A percentile compares a stretch with the other conserved stretches of the same genome.
Evolutionary conservation across 2,113 vertebrate genomes (phyloP).

Genomic region (Nothobranchius kuhntae): DNA sequence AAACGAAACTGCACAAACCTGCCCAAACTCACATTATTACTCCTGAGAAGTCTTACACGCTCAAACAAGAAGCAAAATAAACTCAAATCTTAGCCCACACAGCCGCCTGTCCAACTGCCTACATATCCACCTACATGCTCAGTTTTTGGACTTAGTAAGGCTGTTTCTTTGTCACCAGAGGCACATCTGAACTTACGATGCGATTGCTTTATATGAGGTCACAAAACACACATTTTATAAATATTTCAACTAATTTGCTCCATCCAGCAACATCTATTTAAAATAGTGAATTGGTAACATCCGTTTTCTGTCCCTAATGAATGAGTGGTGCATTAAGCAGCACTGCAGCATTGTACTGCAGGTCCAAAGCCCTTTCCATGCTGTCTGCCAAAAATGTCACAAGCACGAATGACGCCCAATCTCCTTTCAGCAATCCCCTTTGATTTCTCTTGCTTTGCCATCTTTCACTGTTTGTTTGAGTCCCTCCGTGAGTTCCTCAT

Average conservation of each 20-base stretch:
- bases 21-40: background rate
- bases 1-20: background rate
- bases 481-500: conserved; percentile 8
- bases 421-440: conserved; percentile 21
- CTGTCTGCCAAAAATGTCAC: conserved; percentile 37
- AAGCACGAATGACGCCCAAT: conserved; percentile 31
- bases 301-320: conserved; percentile 28
- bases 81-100: conserved; percentile 30
- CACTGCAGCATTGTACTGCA: conserved; percentile 25
- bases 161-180: conserved; percentile 6
- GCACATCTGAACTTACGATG: background rate
- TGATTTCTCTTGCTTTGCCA: conserved; percentile 10
- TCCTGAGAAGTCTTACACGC: conserved; percentile 7
- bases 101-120: conserved; percentile 33
- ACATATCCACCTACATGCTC: conserved; percentile 45
- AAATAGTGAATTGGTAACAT: background rate
- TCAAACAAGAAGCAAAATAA: conserved; percentile 8
- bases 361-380: conserved; percentile 29
- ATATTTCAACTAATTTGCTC: background rate
- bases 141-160: conserved; percentile 3
- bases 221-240: background rate
- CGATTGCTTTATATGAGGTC: background rate
- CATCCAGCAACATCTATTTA: conserved; percentile 9
- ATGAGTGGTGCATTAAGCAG: conserved; percentile 34
- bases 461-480: conserved; percentile 29